A percentile compares a stretch with the other conserved stretches of the same genome.
Evolutionary conservation across 1,140 invertebrate genomes (phyloP).

Genomic region (Steinernema khuongi): DNA sequence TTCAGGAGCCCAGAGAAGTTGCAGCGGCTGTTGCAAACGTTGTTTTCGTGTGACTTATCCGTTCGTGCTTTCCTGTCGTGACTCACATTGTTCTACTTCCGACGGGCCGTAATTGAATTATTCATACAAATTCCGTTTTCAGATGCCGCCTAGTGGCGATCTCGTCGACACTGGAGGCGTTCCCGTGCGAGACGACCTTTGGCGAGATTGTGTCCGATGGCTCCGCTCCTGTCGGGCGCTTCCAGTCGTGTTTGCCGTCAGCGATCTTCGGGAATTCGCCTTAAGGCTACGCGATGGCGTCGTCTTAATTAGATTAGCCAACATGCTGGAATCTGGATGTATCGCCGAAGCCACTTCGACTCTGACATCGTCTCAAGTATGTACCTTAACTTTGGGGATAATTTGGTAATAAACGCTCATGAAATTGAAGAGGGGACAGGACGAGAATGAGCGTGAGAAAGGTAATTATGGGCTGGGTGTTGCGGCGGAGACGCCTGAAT

Average conservation of each 20-base stretch:
- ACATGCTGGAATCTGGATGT: slow-evolving; percentile 70
- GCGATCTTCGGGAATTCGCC: slow-evolving; percentile 67
- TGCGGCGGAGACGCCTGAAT: background rate
- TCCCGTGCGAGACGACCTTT: background rate
- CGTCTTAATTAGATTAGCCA: background rate
- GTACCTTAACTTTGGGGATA: background rate
- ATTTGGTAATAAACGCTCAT: background rate
- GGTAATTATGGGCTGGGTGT: background rate
- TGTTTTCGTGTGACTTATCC: background rate
- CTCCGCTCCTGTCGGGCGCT: background rate
- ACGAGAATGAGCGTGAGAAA: no score
- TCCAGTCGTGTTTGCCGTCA: background rate
- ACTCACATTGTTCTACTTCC: no score
- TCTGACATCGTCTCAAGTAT: slow-evolving; percentile 23
- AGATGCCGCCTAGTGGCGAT: slow-evolving; percentile 14
- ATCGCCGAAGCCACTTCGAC: slow-evolving; percentile 68
- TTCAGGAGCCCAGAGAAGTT: background rate
- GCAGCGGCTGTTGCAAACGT: no score
- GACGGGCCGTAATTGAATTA: no score
- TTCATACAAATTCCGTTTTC: background rate
- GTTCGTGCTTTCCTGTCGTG: no score
- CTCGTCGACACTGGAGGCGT: background rate
- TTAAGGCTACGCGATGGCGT: slow-evolving; percentile 72
- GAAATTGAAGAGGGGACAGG: no score
- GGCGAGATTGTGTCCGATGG: background rate